These are phyloP conservation scores for Tryphoninae sp. DNA, from an alignment of 2,888 invertebrate genomes.

Conservation along the genomic window DNA sequence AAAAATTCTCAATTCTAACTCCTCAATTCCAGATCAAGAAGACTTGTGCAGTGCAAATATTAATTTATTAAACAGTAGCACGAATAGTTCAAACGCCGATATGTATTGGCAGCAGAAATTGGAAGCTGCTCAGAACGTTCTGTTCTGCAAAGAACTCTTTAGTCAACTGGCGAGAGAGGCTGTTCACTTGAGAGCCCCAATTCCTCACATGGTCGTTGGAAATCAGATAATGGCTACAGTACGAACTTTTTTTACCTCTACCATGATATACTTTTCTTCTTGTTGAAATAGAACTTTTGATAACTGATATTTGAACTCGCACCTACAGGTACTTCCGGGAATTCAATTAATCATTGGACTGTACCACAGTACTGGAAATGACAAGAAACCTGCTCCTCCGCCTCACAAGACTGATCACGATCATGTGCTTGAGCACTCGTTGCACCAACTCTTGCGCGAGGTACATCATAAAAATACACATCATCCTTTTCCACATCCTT, in stretches of 20 bases:
- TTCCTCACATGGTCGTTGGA: slow-evolving; percentile 98
- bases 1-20: background rate
- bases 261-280: background rate
- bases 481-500: slow-evolving; percentile 97
- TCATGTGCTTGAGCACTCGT: slow-evolving; percentile 97
- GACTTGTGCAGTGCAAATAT: slow-evolving; percentile 93
- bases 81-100: slow-evolving; percentile 88
- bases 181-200: slow-evolving; percentile 94
- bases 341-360: slow-evolving; percentile 95
- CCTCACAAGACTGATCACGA: slow-evolving; percentile 90
- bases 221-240: slow-evolving; percentile 98
- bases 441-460: slow-evolving; percentile 95
- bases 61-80: slow-evolving; percentile 89
- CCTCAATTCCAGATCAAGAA: slow-evolving; percentile 88
- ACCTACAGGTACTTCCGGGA: slow-evolving; percentile 90
- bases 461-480: slow-evolving; percentile 96
- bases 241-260: slow-evolving; percentile 66
- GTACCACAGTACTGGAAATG: slow-evolving; percentile 91
- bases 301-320: background rate
- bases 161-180: slow-evolving; percentile 97
- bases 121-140: slow-evolving; percentile 98
- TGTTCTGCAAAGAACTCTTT: slow-evolving; percentile 98
- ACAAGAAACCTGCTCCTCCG: slow-evolving; percentile 82
- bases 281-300: background rate
- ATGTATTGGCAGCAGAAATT: slow-evolving; percentile 97